phyloP scores from a whole-genome alignment of 2,797 vertebrate genomes.

The Rhinella marina region DNA sequence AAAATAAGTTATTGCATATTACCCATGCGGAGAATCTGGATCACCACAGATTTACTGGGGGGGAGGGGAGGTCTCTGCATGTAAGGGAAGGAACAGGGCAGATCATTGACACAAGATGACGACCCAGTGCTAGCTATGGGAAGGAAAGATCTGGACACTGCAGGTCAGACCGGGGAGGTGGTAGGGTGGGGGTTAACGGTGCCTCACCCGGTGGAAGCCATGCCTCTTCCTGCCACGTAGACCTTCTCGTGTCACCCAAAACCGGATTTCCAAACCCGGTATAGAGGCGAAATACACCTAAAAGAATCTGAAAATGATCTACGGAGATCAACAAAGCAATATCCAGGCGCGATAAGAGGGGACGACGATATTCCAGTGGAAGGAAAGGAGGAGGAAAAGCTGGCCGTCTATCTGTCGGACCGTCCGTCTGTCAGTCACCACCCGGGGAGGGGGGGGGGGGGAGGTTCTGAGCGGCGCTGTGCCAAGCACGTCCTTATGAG shows the following conservation, averaged over 20 bases:
- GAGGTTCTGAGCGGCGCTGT: background rate
- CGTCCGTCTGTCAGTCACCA: constrained; percentile 16
- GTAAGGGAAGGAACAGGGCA: background rate
- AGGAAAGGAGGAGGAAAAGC: background rate
- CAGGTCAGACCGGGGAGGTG: constrained; percentile 45
- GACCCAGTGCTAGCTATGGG: background rate
- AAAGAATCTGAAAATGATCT: constrained; percentile 7
- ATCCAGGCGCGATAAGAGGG: background rate
- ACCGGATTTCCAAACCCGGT: constrained; percentile 37
- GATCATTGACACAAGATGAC: background rate
- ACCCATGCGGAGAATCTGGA: background rate
- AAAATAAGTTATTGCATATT: background rate
- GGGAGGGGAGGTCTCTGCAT: background rate
- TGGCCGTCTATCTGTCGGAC: background rate
- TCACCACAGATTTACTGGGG: background rate
- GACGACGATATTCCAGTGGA: background rate
- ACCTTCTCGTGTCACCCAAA: constrained; percentile 42
- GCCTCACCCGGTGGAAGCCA: constrained; percentile 57
- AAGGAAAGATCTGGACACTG: constrained; percentile 27
- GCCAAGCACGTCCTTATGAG: constrained; percentile 5
- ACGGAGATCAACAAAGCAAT: background rate
- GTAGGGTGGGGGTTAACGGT: constrained; percentile 37
- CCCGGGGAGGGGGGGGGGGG: background rate
- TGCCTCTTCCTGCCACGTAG: constrained; percentile 62
- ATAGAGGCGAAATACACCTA: background rate